These are phyloP conservation scores for Trichonephila clavipes DNA, from an alignment of 1,140 invertebrate genomes.

Conservation along the genomic window DNA sequence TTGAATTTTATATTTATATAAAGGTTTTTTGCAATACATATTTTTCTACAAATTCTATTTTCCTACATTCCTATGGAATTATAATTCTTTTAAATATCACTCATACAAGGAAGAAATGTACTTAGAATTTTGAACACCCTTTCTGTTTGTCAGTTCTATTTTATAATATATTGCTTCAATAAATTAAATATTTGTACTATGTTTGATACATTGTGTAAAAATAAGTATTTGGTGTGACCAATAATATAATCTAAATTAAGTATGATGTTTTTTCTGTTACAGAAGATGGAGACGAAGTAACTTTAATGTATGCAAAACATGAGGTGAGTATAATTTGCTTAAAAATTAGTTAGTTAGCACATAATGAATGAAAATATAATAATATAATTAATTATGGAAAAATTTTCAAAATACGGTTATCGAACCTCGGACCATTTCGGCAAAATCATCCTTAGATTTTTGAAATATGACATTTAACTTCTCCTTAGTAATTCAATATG, in stretches of 20 bases:
- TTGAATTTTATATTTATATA: no score
- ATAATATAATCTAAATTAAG: neutral
- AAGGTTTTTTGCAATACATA: no score
- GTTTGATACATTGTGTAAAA: neutral
- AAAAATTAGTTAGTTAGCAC: neutral
- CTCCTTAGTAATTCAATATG: neutral
- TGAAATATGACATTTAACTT: neutral
- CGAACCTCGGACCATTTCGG: neutral
- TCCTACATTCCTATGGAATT: no score
- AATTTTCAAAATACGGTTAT: neutral
- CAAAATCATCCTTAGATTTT: neutral
- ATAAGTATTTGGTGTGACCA: neutral
- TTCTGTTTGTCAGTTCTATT: no score
- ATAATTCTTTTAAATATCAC: no score
- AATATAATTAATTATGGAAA: neutral
- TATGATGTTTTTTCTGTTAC: slow-evolving; percentile 77
- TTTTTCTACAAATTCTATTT: no score
- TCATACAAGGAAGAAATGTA: no score
- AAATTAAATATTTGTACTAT: neutral
- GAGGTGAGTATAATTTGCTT: slow-evolving; percentile 79
- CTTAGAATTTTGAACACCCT: no score
- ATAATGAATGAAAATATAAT: neutral
- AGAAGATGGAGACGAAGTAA: slow-evolving; percentile 81
- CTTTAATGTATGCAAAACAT: slow-evolving; percentile 81
- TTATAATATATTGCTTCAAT: no score